Conservation (phyloP, 2,888 invertebrate species). For the Polyommatus icarus region DNA sequence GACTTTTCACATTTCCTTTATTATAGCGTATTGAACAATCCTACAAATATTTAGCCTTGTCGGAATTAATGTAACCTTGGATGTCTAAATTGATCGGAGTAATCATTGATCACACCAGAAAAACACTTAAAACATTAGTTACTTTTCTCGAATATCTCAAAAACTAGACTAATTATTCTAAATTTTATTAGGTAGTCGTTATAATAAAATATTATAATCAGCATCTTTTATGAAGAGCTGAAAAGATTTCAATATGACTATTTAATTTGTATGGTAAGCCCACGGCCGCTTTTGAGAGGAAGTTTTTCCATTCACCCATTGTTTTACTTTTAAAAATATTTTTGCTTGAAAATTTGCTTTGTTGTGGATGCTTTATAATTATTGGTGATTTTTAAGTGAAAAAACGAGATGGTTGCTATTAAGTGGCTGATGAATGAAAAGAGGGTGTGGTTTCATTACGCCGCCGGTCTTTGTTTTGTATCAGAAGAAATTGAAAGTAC, state of each 20-base stretch:
- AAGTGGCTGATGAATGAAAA: constrained; percentile 10
- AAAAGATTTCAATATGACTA: constrained; percentile 4
- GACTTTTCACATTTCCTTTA: no score
- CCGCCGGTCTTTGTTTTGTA: background rate
- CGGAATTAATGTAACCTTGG: no score
- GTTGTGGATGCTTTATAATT: background rate
- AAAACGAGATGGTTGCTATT: constrained; percentile 13
- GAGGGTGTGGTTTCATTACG: background rate
- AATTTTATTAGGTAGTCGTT: background rate
- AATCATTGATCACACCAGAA: no score
- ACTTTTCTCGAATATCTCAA: no score
- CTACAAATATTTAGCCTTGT: no score
- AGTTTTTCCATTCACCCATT: background rate
- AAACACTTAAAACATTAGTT: background rate
- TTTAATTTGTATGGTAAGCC: constrained; percentile 10
- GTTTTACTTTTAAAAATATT: constrained; percentile 20
- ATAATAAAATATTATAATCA: background rate
- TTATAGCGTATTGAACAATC: no score
- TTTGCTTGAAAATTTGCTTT: constrained; percentile 17
- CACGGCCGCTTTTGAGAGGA: background rate
- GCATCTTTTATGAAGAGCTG: background rate
- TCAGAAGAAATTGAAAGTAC: background rate
- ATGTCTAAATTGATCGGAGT: no score
- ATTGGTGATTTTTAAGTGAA: background rate
- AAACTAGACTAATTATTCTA: background rate